Conservation (phyloP, 2,113 vertebrate genomes). For the Grammomys dolichurus region DNA sequence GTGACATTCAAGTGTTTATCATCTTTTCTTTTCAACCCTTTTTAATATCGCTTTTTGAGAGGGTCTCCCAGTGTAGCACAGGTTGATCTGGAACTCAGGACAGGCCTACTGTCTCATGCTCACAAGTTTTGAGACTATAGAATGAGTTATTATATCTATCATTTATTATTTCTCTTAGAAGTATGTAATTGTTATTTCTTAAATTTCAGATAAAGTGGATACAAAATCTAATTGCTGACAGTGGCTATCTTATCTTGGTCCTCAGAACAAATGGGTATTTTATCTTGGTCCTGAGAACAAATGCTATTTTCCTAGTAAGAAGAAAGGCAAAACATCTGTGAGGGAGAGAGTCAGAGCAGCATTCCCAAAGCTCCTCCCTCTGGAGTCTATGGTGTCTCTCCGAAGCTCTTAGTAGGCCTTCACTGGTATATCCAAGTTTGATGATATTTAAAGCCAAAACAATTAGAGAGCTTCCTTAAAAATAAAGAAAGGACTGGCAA, state of each 20-base stretch:
- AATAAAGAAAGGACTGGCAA: neutral
- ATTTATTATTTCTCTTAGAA: neutral
- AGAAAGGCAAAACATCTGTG: neutral
- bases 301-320: constrained; percentile 24
- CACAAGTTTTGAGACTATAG: neutral
- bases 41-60: neutral
- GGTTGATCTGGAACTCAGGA: neutral
- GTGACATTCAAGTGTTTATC: neutral
- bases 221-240: constrained; percentile 4
- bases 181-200: neutral
- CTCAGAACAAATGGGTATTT: constrained; percentile 43
- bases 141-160: too few species aligned
- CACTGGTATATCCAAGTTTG: neutral
- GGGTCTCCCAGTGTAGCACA: neutral
- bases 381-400: neutral
- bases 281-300: constrained; percentile 24
- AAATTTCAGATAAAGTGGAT: constrained; percentile 24
- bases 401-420: neutral
- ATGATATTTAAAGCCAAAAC: neutral
- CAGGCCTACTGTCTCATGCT: neutral
- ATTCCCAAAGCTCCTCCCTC: neutral
- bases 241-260: constrained; percentile 29
- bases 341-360: neutral
- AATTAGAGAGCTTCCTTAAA: constrained; percentile 25
- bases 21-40: neutral